Evolutionary conservation across 2,113 vertebrate species (phyloP).

Genomic region (Bagarius yarrelli): DNA sequence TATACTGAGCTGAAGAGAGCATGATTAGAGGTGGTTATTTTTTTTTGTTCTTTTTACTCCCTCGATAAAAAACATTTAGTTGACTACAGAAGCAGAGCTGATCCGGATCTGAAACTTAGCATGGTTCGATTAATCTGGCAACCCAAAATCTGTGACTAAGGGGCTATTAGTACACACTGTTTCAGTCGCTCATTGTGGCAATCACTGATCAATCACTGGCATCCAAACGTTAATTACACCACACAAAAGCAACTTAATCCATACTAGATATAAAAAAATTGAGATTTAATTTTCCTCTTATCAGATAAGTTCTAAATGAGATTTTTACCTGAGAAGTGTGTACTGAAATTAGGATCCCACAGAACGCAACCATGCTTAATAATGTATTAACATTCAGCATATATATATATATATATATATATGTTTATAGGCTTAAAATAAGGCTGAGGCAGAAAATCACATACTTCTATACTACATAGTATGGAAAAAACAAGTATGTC

Average conservation of each 20-base stretch:
- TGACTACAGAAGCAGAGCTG: not conserved
- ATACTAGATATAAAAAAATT: not conserved
- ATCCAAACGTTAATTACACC: not conserved
- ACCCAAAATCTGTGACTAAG: conserved; percentile 19
- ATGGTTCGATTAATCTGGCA: conserved; percentile 18
- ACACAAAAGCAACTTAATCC: not conserved
- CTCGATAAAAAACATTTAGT: conserved; percentile 2
- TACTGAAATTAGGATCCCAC: not conserved
- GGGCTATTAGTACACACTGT: conserved; percentile 37
- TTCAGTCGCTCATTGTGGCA: conserved; percentile 47
- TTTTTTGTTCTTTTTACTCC: not conserved
- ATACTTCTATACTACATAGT: too few species aligned
- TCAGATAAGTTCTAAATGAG: not conserved
- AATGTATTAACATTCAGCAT: not conserved
- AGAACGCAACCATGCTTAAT: not conserved
- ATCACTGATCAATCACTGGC: not conserved
- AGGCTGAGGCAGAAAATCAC: too few species aligned
- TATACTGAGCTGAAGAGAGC: not conserved
- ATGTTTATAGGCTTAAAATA: too few species aligned
- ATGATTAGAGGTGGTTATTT: not conserved
- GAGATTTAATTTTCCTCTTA: not conserved
- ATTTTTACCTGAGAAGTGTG: not conserved
- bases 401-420: not conserved
- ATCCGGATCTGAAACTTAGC: not conserved
- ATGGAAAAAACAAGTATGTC: too few species aligned